A percentile compares a stretch with the other conserved stretches of the same genome.
Evolutionary conservation across 64 coral and sea anemone genomes (phyloP).

Genomic region (Stylophora pistillata): DNA sequence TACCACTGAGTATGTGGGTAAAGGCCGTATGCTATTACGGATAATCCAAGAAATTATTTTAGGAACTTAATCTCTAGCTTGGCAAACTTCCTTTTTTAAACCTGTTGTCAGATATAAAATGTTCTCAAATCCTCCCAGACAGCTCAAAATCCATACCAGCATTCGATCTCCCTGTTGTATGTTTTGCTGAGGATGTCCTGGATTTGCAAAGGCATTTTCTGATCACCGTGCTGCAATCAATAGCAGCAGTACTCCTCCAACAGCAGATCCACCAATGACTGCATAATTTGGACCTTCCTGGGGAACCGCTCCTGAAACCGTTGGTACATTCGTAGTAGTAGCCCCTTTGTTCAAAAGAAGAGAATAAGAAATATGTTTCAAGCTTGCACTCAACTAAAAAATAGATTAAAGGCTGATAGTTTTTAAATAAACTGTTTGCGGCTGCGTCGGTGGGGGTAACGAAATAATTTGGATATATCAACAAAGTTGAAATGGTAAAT

Average conservation of each 20-base stretch:
- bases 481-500: no score
- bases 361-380: neutral
- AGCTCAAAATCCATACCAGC: conserved; percentile 6
- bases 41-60: neutral
- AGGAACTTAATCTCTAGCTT: neutral
- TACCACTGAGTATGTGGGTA: no score
- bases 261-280: conserved; percentile 7
- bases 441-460: no score
- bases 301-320: neutral
- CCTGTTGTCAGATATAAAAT: neutral
- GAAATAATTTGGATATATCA: no score
- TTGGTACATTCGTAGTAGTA: neutral
- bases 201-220: conserved; percentile 15
- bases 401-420: neutral
- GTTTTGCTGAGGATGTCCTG: neutral
- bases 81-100: neutral
- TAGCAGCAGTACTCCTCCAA: conserved; percentile 8
- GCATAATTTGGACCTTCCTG: conserved; percentile 1
- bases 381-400: neutral
- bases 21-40: no score
- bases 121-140: neutral
- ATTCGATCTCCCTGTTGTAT: neutral
- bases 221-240: neutral
- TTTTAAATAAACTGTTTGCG: no score
- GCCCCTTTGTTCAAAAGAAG: neutral